phyloP scores from a whole-genome alignment of 2,797 vertebrate genomes.

The Labroides dimidiatus region DNA sequence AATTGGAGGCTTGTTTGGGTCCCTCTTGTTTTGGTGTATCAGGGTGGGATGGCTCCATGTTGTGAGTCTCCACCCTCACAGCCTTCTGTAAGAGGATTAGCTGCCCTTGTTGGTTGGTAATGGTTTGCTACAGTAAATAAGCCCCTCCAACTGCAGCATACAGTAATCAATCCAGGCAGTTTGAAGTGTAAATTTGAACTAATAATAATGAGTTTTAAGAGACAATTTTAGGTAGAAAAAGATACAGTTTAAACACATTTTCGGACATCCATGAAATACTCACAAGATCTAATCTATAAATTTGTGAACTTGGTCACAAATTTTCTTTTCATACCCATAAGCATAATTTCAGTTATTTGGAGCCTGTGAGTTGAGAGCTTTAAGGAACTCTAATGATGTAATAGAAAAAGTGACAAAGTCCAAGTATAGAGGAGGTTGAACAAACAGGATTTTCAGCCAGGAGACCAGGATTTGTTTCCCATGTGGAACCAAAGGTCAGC shows the following conservation, averaged over 20 bases:
- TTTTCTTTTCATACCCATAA: neutral
- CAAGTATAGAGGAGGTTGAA: neutral
- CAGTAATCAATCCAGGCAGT: conserved; percentile 49
- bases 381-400: neutral
- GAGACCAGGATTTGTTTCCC: neutral
- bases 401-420: neutral
- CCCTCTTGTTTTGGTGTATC: conserved; percentile 39
- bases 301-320: neutral
- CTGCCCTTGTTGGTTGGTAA: conserved; percentile 59
- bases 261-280: neutral
- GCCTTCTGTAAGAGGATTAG: conserved; percentile 70
- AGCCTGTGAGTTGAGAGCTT: neutral
- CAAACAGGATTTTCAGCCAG: conserved; percentile 1
- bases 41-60: conserved; percentile 43
- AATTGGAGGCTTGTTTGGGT: conserved; percentile 10
- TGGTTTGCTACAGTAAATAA: conserved; percentile 70
- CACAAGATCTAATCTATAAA: neutral
- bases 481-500: neutral
- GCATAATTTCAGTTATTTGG: neutral
- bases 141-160: conserved; percentile 46
- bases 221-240: neutral
- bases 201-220: neutral
- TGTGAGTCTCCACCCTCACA: conserved; percentile 49
- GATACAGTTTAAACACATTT: neutral
- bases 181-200: conserved; percentile 47